Conservation (phyloP, 2,797 vertebrate species). For the Pantherophis vulpinus region DNA sequence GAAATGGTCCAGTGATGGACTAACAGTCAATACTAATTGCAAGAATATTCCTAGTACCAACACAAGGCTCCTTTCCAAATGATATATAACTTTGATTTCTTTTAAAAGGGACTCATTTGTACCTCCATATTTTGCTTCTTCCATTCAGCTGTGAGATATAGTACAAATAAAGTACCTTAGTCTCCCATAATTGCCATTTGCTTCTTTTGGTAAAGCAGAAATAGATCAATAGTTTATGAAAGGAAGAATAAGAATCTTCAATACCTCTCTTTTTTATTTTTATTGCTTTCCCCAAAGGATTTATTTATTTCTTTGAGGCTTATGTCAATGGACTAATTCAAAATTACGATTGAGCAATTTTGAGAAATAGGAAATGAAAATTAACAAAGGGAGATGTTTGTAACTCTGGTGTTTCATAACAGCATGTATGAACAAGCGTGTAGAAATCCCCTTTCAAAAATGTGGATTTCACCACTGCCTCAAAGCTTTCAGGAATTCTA, state of each 20-base stretch:
- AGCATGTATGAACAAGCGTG: constrained; percentile 63
- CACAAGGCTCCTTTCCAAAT: background rate
- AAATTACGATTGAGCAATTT: constrained; percentile 65
- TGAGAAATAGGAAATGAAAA: constrained; percentile 63
- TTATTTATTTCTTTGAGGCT: constrained; percentile 54
- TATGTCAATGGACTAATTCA: constrained; percentile 62
- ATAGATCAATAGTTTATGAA: constrained; percentile 68
- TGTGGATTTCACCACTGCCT: no score
- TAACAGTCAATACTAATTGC: background rate
- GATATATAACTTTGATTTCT: background rate
- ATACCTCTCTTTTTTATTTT: constrained; percentile 50
- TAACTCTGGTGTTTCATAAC: constrained; percentile 48
- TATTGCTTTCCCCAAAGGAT: constrained; percentile 44
- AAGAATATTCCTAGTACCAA: background rate
- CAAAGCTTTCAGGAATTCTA: background rate
- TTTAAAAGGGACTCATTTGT: background rate
- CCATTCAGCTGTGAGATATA: background rate
- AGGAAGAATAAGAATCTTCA: constrained; percentile 64
- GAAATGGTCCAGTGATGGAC: background rate
- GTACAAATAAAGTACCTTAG: constrained; percentile 51
- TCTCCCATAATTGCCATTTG: constrained; percentile 67
- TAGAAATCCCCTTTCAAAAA: constrained; percentile 56
- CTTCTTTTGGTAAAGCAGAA: constrained; percentile 59
- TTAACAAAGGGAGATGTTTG: constrained; percentile 49
- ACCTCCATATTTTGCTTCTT: background rate